phyloP scores from a whole-genome alignment of 2,888 invertebrate species.

The Drosophila merina region DNA sequence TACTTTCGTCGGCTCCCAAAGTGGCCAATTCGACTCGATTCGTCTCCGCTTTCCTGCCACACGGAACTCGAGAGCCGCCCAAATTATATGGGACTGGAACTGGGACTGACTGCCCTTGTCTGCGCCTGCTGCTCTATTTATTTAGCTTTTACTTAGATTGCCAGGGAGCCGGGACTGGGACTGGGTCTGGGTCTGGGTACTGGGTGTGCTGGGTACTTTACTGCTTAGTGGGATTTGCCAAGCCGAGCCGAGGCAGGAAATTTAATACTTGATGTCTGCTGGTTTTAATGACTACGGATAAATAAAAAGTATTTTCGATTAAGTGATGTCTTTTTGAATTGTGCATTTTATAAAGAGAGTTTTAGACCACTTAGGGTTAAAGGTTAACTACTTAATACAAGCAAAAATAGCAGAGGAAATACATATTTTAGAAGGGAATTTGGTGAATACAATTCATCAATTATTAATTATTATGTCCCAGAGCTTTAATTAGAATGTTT shows the following conservation, averaged over 20 bases:
- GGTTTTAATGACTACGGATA: not conserved
- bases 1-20: conserved; percentile 1
- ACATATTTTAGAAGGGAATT: no score
- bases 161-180: not conserved
- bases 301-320: not conserved
- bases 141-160: conserved; percentile 26
- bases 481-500: no score
- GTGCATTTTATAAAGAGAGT: not conserved
- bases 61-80: conserved; percentile 52
- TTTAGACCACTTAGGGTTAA: no score
- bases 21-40: conserved; percentile 20
- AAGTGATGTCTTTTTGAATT: not conserved
- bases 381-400: not conserved
- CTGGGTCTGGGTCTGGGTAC: not conserved
- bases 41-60: conserved; percentile 51
- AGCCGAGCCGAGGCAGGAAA: not conserved
- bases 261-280: not conserved
- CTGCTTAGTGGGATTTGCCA: not conserved
- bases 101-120: conserved; percentile 7
- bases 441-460: no score
- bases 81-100: conserved; percentile 19
- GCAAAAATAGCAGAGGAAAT: no score
- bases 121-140: conserved; percentile 19
- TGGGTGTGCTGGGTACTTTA: not conserved
- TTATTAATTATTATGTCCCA: no score